These are phyloP conservation scores for Poeciliopsis retropinna DNA, from an alignment of 2,113 vertebrate species.

Conservation along the genomic window DNA sequence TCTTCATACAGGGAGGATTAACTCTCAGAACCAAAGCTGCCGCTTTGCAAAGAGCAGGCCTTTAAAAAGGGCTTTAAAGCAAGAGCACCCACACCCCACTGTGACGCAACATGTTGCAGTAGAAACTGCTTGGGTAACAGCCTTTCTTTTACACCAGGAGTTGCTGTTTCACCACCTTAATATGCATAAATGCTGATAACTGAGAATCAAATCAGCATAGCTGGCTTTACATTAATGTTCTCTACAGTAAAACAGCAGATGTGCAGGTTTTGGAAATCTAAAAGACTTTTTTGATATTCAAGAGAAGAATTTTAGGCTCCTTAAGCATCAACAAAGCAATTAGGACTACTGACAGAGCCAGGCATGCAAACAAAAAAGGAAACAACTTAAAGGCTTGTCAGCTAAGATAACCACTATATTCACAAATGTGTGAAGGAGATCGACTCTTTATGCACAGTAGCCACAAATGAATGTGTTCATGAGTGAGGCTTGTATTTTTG, in stretches of 20 bases:
- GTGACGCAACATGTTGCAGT: conserved; percentile 79
- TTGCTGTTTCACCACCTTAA: conserved; percentile 70
- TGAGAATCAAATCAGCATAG: conserved; percentile 61
- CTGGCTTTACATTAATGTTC: conserved; percentile 66
- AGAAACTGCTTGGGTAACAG: conserved; percentile 69
- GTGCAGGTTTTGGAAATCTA: conserved; percentile 65
- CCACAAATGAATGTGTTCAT: not conserved
- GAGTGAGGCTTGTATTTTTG: not conserved
- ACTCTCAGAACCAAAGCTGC: conserved; percentile 67
- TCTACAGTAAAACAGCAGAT: conserved; percentile 65
- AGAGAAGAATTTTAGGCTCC: conserved; percentile 53
- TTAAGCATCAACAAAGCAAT: conserved; percentile 46
- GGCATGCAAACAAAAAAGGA: conserved; percentile 24
- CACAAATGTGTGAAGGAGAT: not conserved
- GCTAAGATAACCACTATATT: not conserved
- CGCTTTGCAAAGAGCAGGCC: conserved; percentile 67
- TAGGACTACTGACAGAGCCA: conserved; percentile 32
- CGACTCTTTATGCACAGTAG: not conserved
- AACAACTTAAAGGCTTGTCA: conserved; percentile 5
- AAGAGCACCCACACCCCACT: conserved; percentile 66
- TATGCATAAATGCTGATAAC: conserved; percentile 77
- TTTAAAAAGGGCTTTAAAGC: conserved; percentile 68
- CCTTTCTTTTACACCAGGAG: conserved; percentile 65
- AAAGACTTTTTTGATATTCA: conserved; percentile 61
- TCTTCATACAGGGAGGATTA: conserved; percentile 70